Evolutionary conservation across 1,140 invertebrate genomes (phyloP).

Genomic region (Chrysopa pallens): DNA sequence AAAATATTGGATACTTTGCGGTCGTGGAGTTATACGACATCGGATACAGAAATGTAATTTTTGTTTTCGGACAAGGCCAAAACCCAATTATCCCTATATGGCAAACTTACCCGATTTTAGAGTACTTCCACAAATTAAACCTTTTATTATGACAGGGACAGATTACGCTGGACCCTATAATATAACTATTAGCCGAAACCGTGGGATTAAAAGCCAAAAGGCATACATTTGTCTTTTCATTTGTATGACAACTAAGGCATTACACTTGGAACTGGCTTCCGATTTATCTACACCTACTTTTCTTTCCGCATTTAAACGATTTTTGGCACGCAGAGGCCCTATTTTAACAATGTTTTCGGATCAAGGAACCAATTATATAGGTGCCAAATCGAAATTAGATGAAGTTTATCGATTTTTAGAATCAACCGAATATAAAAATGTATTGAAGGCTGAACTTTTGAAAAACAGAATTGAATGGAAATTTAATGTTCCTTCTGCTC

Average conservation of each 20-base stretch:
- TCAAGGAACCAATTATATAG: slow-evolving; percentile 15
- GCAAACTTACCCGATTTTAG: neutral
- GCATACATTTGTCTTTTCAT: slow-evolving; percentile 10
- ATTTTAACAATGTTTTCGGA: slow-evolving; percentile 11
- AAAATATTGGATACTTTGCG: slow-evolving; percentile 11
- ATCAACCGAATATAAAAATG: no score
- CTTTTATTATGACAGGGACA: slow-evolving; percentile 12
- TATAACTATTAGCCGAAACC: slow-evolving; percentile 2
- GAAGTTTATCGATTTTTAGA: no score
- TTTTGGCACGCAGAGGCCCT: slow-evolving; percentile 11
- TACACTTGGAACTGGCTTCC: slow-evolving; percentile 16
- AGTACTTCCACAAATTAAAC: slow-evolving; percentile 2
- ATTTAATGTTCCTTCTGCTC: slow-evolving; percentile 20
- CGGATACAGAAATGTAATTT: no score
- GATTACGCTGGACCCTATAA: slow-evolving; percentile 17
- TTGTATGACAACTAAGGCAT: slow-evolving; percentile 9
- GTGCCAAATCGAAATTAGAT: slow-evolving; percentile 4
- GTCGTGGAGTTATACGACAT: no score
- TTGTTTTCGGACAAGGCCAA: neutral
- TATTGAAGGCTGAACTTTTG: no score
- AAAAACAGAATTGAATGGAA: slow-evolving; percentile 9
- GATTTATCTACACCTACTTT: slow-evolving; percentile 13
- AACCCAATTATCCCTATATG: neutral
- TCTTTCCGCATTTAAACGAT: slow-evolving; percentile 11
- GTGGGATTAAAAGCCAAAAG: slow-evolving; percentile 9